Base-by-base conservation (phyloP, 2,797 vertebrate genomes). In the Huso huso region DNA sequence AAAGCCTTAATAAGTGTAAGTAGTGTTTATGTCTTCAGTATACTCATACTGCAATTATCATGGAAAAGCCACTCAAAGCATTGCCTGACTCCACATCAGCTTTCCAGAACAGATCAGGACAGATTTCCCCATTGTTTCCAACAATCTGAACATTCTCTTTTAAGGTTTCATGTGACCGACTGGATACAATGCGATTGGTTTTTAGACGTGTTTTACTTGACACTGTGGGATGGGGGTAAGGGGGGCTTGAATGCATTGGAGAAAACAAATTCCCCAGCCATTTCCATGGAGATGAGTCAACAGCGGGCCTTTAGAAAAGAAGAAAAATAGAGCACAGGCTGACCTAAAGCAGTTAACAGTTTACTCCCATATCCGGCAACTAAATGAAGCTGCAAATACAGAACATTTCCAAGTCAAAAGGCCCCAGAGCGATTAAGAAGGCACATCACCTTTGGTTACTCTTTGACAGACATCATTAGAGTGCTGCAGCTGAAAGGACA, bases 321-420 rank as follows among this genome's bases (percentile, higher is more conserved):
- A 71, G 75, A 77, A 73, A 66, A 73, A 37, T 6, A 0, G 51
- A 82, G 84, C 80, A 82, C 68, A 75, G 69, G 71, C 74, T 76
- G 84, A 86, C 78, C 83, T 72, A 66, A 69, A 74, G 77, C 79
- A 76, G 82, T 82, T 81, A 79, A 75, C 83, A 81, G 83, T 89
- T 89, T 84, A 78, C 80, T 61, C 55, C 69, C 62, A 69, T 72
- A 88, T 90, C 86, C 81, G 79, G 86, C 84, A 78, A 74, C 77
- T 77, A 80, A 84, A 84, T 79, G 79, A 84, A 76, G 82, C 72
- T 62, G 79, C 81, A 88, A 82, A 76, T 73, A 71, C 52, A 67
- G 79, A 79, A 71, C 71, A 72, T 72, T 60, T 74, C 71, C 62
- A 78, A 82, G 84, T 83, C 84, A 82, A 82, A 82, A 82, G 84